phyloP scores from a whole-genome alignment of 2,113 vertebrate species.

The Trachemys scripta region DNA sequence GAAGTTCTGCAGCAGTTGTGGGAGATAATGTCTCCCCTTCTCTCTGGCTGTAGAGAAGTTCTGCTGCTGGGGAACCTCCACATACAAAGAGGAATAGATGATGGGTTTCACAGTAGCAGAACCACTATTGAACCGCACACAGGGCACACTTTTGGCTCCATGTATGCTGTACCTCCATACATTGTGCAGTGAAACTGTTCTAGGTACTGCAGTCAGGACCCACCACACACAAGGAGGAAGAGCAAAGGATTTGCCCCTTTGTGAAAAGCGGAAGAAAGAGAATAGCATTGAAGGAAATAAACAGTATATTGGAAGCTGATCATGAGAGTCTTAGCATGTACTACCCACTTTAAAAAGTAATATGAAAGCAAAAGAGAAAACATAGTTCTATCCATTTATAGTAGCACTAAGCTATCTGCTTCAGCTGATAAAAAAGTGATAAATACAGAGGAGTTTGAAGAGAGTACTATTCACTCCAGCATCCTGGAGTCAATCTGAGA shows the following conservation, averaged over 20 bases:
- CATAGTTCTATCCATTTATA: neutral
- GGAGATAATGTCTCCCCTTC: neutral
- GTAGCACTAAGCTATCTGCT: neutral
- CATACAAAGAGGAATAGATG: neutral
- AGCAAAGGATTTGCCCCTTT: neutral
- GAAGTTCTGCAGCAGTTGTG: neutral
- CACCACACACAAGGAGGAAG: neutral
- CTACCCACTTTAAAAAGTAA: slow-evolving; percentile 13
- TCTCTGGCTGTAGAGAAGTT: neutral
- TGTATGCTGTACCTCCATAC: fast-evolving
- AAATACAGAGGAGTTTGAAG: slow-evolving; percentile 31
- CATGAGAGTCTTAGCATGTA: neutral
- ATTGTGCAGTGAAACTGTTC: neutral
- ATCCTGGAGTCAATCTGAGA: slow-evolving; percentile 22
- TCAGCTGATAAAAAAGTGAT: slow-evolving; percentile 35
- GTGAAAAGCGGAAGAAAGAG: neutral
- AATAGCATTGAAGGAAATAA: neutral
- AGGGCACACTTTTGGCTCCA: neutral
- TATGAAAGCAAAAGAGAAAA: neutral
- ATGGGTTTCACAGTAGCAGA: neutral
- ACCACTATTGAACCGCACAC: neutral
- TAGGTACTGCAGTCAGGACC: neutral
- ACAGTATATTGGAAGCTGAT: slow-evolving; percentile 25
- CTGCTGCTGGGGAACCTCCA: neutral
- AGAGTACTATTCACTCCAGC: slow-evolving; percentile 8